Evolutionary conservation across 2,797 vertebrate species (phyloP), one percentile per base, ranked within the genome.

Genomic region (Macrochelys suwanniensis): DNA sequence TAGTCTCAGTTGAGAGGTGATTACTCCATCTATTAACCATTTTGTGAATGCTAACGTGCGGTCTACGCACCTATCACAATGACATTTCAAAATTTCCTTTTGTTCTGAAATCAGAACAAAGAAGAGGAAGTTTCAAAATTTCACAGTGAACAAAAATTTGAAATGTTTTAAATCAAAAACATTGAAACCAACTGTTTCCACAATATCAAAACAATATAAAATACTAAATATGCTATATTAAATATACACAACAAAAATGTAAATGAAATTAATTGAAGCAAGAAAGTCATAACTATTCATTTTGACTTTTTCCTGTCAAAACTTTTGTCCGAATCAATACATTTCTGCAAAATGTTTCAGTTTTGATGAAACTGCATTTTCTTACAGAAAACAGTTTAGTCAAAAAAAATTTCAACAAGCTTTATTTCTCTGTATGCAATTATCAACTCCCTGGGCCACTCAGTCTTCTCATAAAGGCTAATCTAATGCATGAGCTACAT

Each of bases 81-180:
- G 50, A 16, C 78, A 47, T 95, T 95, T 94, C 80, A 81, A 95
- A 94, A 96, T 83, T 53, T 83, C 45, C 0, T 81, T 95, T 92
- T 82, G 59, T 57, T 91, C 79, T 89, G 9, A 90, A 54, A 87
- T 13, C 47, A 49, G 31, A 96, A 84, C 54, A 59, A 89, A 21
- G 71, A 88, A 94, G 71, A 26, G 0, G 49, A 84, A 84, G 33
- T 31, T 83, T 87, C 53, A 50, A 84, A 49, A 89, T 94, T 89
- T 81, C 50, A 91, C 89, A 68, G 56, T 89, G 53, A 88, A 92
- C 53, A 7, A 85, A 15, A 92, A 87, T 83, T 88, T 54, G 68
- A 81, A 87, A 90, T 61, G 28, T 49, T 49, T 82, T 0, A 15
- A 68, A 59, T 90, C 68, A 2, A n/a, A 61, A 57, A 7, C 17